phyloP scores from a whole-genome alignment of 2,888 invertebrate species.

The Himalopsyche kuldschensis region DNA sequence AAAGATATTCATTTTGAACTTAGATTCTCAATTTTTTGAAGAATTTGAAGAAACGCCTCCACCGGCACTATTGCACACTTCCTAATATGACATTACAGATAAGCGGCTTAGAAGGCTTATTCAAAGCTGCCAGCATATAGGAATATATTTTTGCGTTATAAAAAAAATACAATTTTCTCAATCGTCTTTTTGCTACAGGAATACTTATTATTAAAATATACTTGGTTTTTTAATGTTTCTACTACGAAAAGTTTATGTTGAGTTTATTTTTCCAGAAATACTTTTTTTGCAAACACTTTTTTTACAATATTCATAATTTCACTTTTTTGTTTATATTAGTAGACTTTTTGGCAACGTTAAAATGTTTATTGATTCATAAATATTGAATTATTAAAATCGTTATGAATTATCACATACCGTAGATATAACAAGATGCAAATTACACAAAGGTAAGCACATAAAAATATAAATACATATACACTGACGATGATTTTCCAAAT shows the following conservation, averaged over 20 bases:
- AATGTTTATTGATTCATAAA: too few relatives aligned
- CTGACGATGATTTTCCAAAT: slow-evolving; percentile 4
- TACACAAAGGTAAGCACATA: slow-evolving; percentile 9
- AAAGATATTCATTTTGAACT: slow-evolving; percentile 10
- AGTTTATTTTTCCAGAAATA: too few relatives aligned
- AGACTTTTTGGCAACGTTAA: too few relatives aligned
- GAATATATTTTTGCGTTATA: background rate
- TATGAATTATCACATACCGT: background rate
- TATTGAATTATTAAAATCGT: background rate
- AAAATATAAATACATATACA: slow-evolving; percentile 14
- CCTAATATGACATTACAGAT: slow-evolving; percentile 15
- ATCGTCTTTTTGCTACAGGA: too few relatives aligned
- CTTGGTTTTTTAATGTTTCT: too few relatives aligned
- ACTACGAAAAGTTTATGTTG: too few relatives aligned
- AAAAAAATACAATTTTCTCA: too few relatives aligned
- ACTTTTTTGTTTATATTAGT: too few relatives aligned
- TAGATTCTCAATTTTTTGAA: background rate
- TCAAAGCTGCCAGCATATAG: background rate
- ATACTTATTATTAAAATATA: too few relatives aligned
- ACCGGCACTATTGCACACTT: slow-evolving; percentile 10
- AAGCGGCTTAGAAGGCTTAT: background rate
- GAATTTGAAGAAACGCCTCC: slow-evolving; percentile 20
- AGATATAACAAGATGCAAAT: background rate
- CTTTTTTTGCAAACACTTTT: too few relatives aligned
- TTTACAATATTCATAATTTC: too few relatives aligned